phyloP scores from a whole-genome alignment of 1,140 invertebrate genomes.

The Zaprionus nigranus region DNA sequence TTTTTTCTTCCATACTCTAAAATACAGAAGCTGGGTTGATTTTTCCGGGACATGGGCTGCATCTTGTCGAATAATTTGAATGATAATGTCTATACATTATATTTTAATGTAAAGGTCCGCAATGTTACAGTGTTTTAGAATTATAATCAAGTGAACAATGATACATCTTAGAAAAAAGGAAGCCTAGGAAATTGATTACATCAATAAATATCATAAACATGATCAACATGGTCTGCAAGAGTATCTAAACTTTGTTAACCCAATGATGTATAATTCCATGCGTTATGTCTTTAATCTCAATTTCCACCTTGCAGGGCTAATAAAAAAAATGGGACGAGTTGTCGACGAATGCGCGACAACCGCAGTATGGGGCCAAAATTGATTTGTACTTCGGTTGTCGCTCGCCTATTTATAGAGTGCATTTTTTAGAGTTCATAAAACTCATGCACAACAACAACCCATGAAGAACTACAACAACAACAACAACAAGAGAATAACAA shows the following conservation, averaged over 20 bases:
- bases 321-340: constrained; percentile 13
- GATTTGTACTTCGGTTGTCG: constrained; percentile 57
- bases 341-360: constrained; percentile 20
- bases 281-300: background rate
- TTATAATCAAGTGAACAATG: too few species aligned
- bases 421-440: constrained; percentile 66
- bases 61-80: background rate
- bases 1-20: background rate
- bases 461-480: background rate
- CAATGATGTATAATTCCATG: background rate
- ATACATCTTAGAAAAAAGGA: too few species aligned
- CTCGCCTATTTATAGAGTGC: constrained; percentile 62
- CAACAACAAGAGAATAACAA: background rate
- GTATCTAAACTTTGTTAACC: background rate
- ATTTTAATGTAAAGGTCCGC: too few species aligned
- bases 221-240: background rate
- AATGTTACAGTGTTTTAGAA: too few species aligned
- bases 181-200: too few species aligned
- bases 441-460: constrained; percentile 16
- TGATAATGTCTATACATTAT: too few species aligned
- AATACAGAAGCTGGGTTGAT: background rate
- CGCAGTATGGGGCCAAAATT: constrained; percentile 77
- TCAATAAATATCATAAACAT: too few species aligned
- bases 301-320: constrained; percentile 35
- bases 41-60: background rate